A percentile compares a stretch with the other conserved stretches of the same genome.
These are phyloP conservation scores for Drosophila hydei DNA, from an alignment of 1,140 invertebrate genomes.

Conservation along the genomic window DNA sequence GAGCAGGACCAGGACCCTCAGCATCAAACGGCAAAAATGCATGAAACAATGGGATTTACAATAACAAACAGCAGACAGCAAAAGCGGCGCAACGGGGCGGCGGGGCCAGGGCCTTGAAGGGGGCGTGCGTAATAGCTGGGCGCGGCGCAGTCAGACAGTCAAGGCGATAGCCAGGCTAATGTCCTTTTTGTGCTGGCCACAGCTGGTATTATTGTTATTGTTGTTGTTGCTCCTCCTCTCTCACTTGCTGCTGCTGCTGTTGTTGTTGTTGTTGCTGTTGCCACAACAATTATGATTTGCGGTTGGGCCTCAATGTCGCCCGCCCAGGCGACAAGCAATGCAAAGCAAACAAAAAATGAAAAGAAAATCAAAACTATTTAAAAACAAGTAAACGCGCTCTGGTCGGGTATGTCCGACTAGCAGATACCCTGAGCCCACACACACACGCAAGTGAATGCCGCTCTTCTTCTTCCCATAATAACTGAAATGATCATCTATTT, in stretches of 20 bases:
- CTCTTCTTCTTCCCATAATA: too few species aligned
- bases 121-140: conserved; percentile 5
- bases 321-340: conserved; percentile 13
- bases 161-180: conserved; percentile 59
- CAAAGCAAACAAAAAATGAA: not conserved
- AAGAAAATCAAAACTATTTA: not conserved
- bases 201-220: conserved; percentile 49
- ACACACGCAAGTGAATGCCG: too few species aligned
- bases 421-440: not conserved
- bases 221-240: conserved; percentile 4
- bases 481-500: too few species aligned
- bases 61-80: conserved; percentile 31
- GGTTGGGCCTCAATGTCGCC: conserved; percentile 45
- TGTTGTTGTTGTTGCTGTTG: conserved; percentile 39
- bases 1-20: not conserved
- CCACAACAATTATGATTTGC: conserved; percentile 78
- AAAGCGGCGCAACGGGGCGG: not conserved
- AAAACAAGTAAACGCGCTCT: not conserved
- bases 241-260: not conserved
- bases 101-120: not conserved
- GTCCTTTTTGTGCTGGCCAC: conserved; percentile 64
- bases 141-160: conserved; percentile 19
- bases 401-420: too few species aligned
- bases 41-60: conserved; percentile 59
- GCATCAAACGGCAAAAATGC: conserved; percentile 47